Evolutionary conservation across 1,140 invertebrate species (phyloP).

Genomic region (Tetramorium alpestre): DNA sequence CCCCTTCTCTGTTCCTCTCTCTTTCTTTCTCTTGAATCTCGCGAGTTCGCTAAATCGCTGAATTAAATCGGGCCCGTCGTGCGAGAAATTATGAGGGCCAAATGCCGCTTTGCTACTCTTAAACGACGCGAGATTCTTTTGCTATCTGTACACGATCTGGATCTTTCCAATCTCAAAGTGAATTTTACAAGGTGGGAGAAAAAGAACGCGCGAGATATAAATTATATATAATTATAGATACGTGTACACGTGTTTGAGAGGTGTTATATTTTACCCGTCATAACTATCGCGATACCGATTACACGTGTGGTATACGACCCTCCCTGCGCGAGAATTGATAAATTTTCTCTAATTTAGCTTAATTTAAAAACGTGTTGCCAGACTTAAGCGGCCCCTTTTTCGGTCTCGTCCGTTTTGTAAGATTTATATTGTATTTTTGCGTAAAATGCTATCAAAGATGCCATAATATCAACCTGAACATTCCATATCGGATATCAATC

Average conservation of each 20-base stretch:
- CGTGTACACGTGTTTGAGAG: background rate
- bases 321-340: constrained; percentile 13
- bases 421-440: background rate
- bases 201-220: background rate
- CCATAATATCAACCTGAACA: background rate
- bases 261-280: constrained; percentile 6
- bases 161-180: constrained; percentile 29
- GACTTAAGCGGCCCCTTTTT: background rate
- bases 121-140: background rate
- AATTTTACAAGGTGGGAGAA: constrained; percentile 16
- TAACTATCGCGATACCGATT: constrained; percentile 1
- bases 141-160: constrained; percentile 23
- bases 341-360: constrained; percentile 25
- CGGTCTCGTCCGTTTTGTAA: background rate
- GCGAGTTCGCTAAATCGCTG: constrained; percentile 38
- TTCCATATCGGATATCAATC: constrained; percentile 25
- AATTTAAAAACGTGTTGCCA: background rate
- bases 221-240: constrained; percentile 21
- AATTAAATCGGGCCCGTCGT: constrained; percentile 61
- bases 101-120: constrained; percentile 9
- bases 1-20: background rate
- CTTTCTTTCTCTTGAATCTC: background rate
- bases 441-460: background rate
- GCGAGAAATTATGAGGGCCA: constrained; percentile 25
- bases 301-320: background rate